These are phyloP conservation scores for Tenthredo scrophulariae DNA, from an alignment of 2,888 invertebrate species.

Conservation along the genomic window DNA sequence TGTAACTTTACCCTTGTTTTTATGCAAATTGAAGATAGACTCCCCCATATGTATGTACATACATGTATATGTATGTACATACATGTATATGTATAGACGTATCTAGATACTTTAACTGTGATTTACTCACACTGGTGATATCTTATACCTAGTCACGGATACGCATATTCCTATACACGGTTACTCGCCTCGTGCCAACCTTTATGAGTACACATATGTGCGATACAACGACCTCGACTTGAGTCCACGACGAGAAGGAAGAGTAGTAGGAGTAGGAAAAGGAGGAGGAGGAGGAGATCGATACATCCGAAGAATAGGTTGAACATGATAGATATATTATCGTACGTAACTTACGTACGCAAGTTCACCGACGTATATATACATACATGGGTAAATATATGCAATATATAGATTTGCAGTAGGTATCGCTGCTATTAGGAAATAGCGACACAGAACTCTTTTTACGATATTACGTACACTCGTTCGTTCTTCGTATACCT, in stretches of 20 bases:
- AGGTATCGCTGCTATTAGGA: conserved; percentile 9
- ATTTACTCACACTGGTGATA: not conserved
- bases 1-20: conserved; percentile 29
- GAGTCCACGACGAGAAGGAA: not conserved
- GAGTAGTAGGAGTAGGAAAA: not conserved
- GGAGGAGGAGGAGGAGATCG: conserved; percentile 20
- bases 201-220: conserved; percentile 9
- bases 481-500: not conserved
- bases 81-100: not conserved
- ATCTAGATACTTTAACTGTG: not conserved
- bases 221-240: conserved; percentile 31
- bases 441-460: conserved; percentile 14
- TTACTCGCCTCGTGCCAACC: conserved; percentile 19
- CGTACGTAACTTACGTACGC: not conserved
- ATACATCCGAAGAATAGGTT: conserved; percentile 27
- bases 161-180: not conserved
- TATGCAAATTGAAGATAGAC: conserved; percentile 36
- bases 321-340: conserved; percentile 15
- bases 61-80: not conserved
- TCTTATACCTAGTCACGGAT: not conserved
- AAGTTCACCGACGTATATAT: not conserved
- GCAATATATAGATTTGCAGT: not conserved
- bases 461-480: conserved; percentile 6
- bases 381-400: not conserved
- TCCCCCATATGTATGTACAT: not conserved